Percentiles rank a stretch among this genome's conserved stretches.
Conservation (phyloP, 2,888 invertebrate species). For the Spisula solida region DNA sequence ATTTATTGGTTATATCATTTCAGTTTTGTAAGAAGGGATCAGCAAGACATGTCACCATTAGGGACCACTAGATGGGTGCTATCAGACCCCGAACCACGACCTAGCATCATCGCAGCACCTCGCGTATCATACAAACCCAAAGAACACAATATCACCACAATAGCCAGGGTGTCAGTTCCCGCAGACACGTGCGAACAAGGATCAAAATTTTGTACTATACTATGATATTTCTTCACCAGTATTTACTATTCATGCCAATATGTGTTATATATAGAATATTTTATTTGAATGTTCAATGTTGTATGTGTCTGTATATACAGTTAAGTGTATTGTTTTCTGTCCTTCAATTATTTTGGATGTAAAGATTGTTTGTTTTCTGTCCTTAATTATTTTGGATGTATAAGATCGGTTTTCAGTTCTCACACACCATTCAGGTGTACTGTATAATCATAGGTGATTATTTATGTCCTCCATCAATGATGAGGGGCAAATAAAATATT, state of each 20-base stretch:
- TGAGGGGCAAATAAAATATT: too few relatives aligned
- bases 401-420: too few relatives aligned
- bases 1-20: neutral
- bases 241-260: neutral
- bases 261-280: neutral
- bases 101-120: slow-evolving; percentile 78
- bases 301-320: too few relatives aligned
- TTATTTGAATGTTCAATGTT: too few relatives aligned
- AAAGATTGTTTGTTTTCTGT: too few relatives aligned
- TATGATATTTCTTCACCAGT: slow-evolving; percentile 63
- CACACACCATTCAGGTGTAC: too few relatives aligned
- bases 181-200: slow-evolving; percentile 80
- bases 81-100: slow-evolving; percentile 79
- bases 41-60: slow-evolving; percentile 32
- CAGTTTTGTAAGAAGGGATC: slow-evolving; percentile 39
- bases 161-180: slow-evolving; percentile 81
- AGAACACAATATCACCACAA: slow-evolving; percentile 75
- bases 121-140: slow-evolving; percentile 74
- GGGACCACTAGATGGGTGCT: slow-evolving; percentile 69
- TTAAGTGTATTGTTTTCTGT: too few relatives aligned
- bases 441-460: too few relatives aligned
- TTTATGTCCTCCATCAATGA: too few relatives aligned
- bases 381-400: too few relatives aligned
- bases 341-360: too few relatives aligned
- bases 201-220: slow-evolving; percentile 79